These are phyloP conservation scores for Zosterops borbonicus DNA, from an alignment of 2,113 vertebrate species.

Conservation along the genomic window DNA sequence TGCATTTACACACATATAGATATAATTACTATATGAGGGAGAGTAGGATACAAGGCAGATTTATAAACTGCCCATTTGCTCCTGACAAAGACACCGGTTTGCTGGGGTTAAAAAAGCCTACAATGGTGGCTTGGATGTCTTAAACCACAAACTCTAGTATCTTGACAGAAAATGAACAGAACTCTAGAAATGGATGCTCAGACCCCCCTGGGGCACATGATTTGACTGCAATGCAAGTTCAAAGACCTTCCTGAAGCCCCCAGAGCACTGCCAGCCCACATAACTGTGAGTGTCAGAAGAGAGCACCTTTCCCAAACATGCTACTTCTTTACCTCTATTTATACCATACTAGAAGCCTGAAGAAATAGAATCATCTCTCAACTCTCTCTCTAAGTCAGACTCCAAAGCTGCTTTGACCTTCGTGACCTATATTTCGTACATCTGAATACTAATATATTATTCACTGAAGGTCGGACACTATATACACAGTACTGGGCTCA, in stretches of 20 bases:
- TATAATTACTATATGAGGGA: background rate
- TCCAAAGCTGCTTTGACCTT: conserved; percentile 23
- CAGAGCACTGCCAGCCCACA: background rate
- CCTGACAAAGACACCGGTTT: background rate
- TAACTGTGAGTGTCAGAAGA: background rate
- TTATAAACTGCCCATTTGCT: background rate
- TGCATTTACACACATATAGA: background rate
- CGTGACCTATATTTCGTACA: background rate
- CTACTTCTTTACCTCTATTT: conserved; percentile 6
- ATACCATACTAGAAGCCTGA: background rate
- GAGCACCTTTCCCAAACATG: background rate
- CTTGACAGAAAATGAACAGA: background rate
- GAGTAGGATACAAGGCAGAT: background rate
- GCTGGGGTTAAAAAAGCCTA: background rate
- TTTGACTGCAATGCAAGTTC: background rate
- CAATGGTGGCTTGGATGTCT: background rate
- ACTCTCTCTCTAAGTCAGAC: background rate
- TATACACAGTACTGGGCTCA: background rate
- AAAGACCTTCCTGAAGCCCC: conserved; percentile 2
- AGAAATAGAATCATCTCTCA: conserved; percentile 11
- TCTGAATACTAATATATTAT: conserved; percentile 1
- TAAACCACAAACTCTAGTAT: background rate
- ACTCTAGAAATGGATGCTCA: background rate
- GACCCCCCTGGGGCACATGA: background rate
- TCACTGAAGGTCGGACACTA: background rate